These are phyloP conservation scores for Herpailurus yagouaroundi DNA, from an alignment of 2,113 vertebrate species.

Conservation along the genomic window DNA sequence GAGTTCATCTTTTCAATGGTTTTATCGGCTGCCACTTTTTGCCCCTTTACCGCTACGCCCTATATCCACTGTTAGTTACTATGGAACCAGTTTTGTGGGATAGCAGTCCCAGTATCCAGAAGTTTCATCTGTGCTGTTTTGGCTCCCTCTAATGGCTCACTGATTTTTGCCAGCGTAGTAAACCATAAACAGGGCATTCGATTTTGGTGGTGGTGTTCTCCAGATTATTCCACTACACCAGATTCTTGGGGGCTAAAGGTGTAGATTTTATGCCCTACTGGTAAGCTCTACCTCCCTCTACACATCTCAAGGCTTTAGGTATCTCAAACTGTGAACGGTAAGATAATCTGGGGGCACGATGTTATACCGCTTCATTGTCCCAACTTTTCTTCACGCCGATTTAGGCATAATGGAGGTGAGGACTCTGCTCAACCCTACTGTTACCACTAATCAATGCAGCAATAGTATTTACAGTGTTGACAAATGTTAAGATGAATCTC, in stretches of 20 bases:
- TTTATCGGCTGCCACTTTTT: background rate
- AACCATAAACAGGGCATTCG: background rate
- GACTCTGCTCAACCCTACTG: background rate
- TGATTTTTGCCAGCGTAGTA: background rate
- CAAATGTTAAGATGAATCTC: background rate
- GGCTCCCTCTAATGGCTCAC: background rate
- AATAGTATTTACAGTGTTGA: background rate
- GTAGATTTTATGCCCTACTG: background rate
- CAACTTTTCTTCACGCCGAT: background rate
- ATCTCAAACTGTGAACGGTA: background rate
- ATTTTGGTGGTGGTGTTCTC: background rate
- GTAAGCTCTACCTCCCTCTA: background rate
- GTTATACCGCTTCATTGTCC: background rate
- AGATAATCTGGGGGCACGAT: background rate
- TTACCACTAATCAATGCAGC: background rate
- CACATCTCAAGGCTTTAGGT: background rate
- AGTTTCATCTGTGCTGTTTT: background rate
- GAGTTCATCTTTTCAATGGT: background rate
- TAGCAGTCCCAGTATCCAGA: background rate
- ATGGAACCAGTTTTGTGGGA: background rate
- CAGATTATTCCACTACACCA: background rate
- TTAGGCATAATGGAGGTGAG: background rate
- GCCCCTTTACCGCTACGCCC: background rate
- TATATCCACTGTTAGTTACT: background rate
- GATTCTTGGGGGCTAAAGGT: background rate